Conservation (phyloP, 2,113 vertebrate genomes). For the Diphyllodes magnificus region DNA sequence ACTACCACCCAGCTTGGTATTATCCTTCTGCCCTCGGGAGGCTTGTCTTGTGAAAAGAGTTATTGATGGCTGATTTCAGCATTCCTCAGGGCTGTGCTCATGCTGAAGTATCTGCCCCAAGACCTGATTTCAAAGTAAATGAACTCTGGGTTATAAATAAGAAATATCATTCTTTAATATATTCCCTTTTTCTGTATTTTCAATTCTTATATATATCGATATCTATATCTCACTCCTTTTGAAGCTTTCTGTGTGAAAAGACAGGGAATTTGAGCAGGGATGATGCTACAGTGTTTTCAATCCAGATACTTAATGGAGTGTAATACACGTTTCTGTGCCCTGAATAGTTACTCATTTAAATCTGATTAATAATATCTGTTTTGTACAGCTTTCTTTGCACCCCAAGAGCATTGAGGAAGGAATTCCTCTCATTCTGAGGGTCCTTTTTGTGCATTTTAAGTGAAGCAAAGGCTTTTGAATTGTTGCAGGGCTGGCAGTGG, state of each 20-base stretch:
- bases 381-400: background rate
- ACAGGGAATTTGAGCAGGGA: background rate
- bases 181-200: background rate
- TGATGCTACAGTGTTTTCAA: background rate
- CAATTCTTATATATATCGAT: background rate
- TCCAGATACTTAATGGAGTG: background rate
- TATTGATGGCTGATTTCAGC: slow-evolving; percentile 58
- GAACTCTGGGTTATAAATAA: background rate
- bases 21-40: slow-evolving; percentile 39
- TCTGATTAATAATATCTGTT: background rate
- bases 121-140: slow-evolving; percentile 31
- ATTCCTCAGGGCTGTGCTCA: slow-evolving; percentile 56
- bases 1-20: slow-evolving; percentile 60
- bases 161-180: background rate
- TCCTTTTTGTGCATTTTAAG: background rate
- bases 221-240: background rate
- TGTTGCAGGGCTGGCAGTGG: background rate
- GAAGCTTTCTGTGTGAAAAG: background rate
- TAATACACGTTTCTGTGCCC: background rate
- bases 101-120: slow-evolving; percentile 28
- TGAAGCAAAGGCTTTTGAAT: background rate
- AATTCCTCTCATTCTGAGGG: background rate
- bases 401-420: background rate
- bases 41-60: slow-evolving; percentile 51
- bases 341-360: background rate